Conservation (phyloP, 1,140 invertebrate species). For the Anastatus disparis region DNA sequence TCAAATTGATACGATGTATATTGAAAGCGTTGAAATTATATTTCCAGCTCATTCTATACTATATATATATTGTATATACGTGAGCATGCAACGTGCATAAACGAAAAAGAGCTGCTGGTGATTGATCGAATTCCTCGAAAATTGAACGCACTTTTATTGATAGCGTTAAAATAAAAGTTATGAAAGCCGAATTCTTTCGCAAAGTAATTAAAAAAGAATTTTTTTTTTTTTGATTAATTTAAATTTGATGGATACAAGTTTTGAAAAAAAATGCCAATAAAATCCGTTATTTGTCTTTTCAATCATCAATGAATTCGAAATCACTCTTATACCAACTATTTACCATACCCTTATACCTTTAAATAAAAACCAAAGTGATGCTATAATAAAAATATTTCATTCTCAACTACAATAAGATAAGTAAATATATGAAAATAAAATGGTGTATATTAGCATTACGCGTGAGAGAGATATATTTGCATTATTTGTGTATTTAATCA, state of each 20-base stretch:
- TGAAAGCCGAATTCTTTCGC: neutral
- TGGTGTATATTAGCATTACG: neutral
- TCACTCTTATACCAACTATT: too few relatives aligned
- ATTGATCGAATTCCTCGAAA: conserved; percentile 2
- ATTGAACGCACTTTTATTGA: too few relatives aligned
- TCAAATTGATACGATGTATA: conserved; percentile 6
- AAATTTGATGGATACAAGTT: too few relatives aligned
- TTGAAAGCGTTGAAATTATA: neutral
- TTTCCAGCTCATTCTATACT: neutral
- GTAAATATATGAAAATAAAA: neutral
- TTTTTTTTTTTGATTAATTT: too few relatives aligned
- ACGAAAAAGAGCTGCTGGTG: too few relatives aligned
- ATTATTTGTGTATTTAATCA: neutral
- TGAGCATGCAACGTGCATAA: conserved; percentile 27
- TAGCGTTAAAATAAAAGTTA: neutral
- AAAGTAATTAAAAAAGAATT: neutral
- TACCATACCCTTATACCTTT: too few relatives aligned
- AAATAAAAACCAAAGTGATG: too few relatives aligned
- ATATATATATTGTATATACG: neutral
- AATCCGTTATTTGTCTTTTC: too few relatives aligned
- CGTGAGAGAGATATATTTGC: neutral
- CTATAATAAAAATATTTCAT: neutral
- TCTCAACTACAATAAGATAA: neutral
- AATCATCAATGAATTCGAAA: too few relatives aligned
- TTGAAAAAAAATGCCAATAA: too few relatives aligned